phyloP scores from a whole-genome alignment of 1,140 invertebrate species.

The Rhyacophila brunnea region DNA sequence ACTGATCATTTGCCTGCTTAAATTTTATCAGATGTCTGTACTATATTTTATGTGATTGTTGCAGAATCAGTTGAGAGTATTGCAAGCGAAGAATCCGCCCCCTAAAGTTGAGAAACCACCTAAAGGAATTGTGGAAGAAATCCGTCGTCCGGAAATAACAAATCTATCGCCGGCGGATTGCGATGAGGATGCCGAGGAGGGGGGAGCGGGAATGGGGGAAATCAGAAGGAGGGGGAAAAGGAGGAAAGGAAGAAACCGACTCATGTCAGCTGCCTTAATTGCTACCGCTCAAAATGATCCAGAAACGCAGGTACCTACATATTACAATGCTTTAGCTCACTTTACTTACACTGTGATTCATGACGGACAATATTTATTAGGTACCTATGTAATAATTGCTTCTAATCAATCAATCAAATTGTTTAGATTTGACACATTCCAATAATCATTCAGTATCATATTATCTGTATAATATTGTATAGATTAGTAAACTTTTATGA shows the following conservation, averaged over 20 bases:
- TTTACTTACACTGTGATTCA: no score
- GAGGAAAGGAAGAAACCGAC: constrained; percentile 46
- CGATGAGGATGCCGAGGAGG: constrained; percentile 32
- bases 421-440: no score
- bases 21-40: no score
- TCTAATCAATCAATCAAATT: no score
- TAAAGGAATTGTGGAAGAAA: no score
- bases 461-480: no score
- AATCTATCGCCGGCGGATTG: constrained; percentile 36
- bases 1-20: no score
- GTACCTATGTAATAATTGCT: no score
- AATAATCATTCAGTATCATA: no score
- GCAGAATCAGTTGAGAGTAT: constrained; percentile 49
- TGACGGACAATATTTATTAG: no score
- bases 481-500: no score
- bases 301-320: constrained; percentile 54
- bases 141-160: no score
- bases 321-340: neutral
- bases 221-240: constrained; percentile 48
- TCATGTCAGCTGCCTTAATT: constrained; percentile 51
- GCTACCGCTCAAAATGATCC: constrained; percentile 54
- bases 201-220: constrained; percentile 26
- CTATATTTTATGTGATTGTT: neutral
- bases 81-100: constrained; percentile 37
- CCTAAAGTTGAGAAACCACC: constrained; percentile 9